Percentiles rank a stretch among this genome's conserved stretches.
Conservation (phyloP, 2,797 vertebrate species). For the Manis pentadactyla region DNA sequence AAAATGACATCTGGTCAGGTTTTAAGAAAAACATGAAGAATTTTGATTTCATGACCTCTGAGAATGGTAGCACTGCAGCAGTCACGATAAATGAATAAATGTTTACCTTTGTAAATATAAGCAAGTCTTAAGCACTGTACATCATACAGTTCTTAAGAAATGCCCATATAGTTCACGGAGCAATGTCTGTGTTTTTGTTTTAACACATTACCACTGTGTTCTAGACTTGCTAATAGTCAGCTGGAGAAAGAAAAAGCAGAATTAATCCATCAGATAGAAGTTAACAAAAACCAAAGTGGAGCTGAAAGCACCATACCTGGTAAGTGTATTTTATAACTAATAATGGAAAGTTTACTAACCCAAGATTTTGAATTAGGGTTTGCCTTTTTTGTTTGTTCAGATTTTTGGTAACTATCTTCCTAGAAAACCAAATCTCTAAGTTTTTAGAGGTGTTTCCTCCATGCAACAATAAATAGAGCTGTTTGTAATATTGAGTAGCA, state of each 20-base stretch:
- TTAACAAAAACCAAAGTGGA: conserved; percentile 79
- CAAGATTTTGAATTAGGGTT: not conserved
- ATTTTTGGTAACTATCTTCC: conserved; percentile 31
- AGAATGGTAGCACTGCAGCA: not conserved
- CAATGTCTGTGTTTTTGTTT: not conserved
- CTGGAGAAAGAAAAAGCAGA: conserved; percentile 91
- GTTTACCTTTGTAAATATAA: not conserved
- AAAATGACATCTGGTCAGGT: conserved; percentile 2
- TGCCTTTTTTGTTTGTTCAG: not conserved
- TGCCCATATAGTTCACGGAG: not conserved
- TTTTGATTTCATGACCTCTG: not conserved
- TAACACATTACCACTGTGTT: conserved; percentile 70
- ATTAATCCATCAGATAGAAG: conserved; percentile 85
- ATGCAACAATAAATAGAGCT: not conserved
- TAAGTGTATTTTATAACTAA: conserved; percentile 79
- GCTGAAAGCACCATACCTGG: conserved; percentile 81
- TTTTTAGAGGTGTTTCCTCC: not conserved
- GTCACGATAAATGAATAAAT: not conserved
- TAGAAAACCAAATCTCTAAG: not conserved
- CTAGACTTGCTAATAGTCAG: conserved; percentile 87
- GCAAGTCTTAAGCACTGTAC: not conserved
- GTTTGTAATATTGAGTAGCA: not conserved
- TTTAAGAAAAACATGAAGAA: not conserved
- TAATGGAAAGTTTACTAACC: not conserved
- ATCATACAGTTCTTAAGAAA: not conserved